A percentile compares a stretch with the other conserved stretches of the same genome.
These are phyloP conservation scores for Oncopeltus fasciatus DNA, from an alignment of 1,140 invertebrate genomes.

Conservation along the genomic window DNA sequence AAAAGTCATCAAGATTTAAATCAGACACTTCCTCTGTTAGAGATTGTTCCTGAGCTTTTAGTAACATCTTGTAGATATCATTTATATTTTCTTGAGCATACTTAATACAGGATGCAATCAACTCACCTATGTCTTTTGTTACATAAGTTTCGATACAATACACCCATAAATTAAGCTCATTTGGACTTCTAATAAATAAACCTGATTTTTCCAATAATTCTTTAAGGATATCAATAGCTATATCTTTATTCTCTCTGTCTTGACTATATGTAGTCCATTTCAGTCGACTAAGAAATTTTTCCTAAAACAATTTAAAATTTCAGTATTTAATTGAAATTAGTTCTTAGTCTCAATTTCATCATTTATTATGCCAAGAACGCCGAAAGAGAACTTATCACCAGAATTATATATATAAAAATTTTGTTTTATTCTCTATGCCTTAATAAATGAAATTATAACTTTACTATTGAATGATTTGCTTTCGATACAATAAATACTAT, in stretches of 20 bases:
- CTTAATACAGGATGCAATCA: not conserved
- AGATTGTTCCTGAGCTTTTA: not conserved
- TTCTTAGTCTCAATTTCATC: too few species aligned
- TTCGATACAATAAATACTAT: too few species aligned
- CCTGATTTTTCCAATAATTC: not conserved
- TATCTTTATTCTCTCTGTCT: not conserved
- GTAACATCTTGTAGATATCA: not conserved
- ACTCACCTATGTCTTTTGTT: not conserved
- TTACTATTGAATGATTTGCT: too few species aligned
- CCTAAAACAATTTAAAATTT: not conserved
- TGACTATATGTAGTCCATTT: not conserved
- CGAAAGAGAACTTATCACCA: too few species aligned
- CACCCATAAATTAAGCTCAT: not conserved
- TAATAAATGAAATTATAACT: too few species aligned
- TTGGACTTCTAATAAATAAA: not conserved
- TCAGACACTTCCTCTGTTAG: not conserved
- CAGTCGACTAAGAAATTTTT: not conserved
- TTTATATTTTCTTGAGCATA: not conserved
- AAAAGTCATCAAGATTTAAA: constrained; percentile 1
- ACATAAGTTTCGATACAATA: not conserved
- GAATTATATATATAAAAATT: too few species aligned
- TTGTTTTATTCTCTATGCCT: too few species aligned
- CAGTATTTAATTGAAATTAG: too few species aligned
- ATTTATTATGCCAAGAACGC: too few species aligned
- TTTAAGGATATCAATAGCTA: not conserved